A percentile compares a stretch with the other conserved stretches of the same genome.
These are phyloP conservation scores for Chrysomela aeneicollis DNA, from an alignment of 2,888 invertebrate genomes.

Conservation along the genomic window DNA sequence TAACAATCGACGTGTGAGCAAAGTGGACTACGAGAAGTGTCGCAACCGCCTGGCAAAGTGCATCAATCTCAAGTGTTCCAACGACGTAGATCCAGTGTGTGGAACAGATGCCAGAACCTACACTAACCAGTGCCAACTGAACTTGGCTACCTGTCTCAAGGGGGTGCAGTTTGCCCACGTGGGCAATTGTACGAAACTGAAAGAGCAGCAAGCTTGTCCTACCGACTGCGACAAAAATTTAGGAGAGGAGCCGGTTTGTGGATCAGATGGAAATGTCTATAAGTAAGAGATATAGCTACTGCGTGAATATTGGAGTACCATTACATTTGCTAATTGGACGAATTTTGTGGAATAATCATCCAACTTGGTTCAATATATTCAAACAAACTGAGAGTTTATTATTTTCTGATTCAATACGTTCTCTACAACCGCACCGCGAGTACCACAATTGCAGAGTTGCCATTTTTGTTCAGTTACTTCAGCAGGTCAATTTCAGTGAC, in stretches of 20 bases:
- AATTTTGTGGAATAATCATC: no score
- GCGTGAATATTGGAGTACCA: no score
- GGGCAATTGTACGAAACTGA: constrained; percentile 83
- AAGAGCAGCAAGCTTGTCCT: constrained; percentile 70
- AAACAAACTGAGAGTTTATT: no score
- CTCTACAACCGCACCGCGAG: no score
- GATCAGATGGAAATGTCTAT: constrained; percentile 90
- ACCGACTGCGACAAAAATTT: constrained; percentile 66
- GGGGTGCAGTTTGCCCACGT: constrained; percentile 88
- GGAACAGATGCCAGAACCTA: constrained; percentile 90
- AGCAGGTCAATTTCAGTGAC: no score
- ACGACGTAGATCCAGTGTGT: constrained; percentile 81
- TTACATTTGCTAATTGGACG: neutral
- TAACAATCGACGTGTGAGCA: constrained; percentile 68
- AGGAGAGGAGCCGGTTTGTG: constrained; percentile 79
- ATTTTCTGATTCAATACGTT: no score
- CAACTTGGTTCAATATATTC: no score
- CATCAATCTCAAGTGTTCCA: constrained; percentile 74
- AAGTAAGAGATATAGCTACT: no score
- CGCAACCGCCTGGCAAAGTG: constrained; percentile 78
- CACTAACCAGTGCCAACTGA: constrained; percentile 81
- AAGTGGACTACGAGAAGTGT: constrained; percentile 84
- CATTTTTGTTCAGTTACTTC: no score
- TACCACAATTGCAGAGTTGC: no score
- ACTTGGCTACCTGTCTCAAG: constrained; percentile 85